Conservation (phyloP, 2,888 invertebrate species). For the Drosophila ezoana region DNA sequence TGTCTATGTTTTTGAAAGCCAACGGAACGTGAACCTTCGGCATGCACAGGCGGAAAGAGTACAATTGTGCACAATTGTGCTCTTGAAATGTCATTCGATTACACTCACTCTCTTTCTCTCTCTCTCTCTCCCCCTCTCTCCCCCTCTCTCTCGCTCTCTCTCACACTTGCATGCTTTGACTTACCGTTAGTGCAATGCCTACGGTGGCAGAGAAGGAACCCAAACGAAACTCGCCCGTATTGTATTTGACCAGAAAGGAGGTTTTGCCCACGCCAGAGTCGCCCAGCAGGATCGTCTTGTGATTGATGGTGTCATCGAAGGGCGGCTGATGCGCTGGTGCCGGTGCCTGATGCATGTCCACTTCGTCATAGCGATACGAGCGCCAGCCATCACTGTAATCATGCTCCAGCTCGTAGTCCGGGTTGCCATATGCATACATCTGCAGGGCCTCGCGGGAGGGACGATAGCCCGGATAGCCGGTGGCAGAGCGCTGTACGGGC, state of each 20-base stretch:
- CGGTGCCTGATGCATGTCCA: conserved; percentile 76
- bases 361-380: conserved; percentile 84
- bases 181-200: conserved; percentile 97
- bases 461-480: conserved; percentile 92
- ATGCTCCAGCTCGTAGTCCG: conserved; percentile 73
- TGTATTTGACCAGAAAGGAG: conserved; percentile 95
- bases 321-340: conserved; percentile 64
- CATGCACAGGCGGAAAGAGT: conserved; percentile 21
- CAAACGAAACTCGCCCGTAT: conserved; percentile 95
- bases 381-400: conserved; percentile 83
- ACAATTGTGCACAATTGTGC: not conserved
- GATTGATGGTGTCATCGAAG: conserved; percentile 87
- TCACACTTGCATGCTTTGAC: conserved; percentile 80
- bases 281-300: conserved; percentile 96
- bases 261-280: conserved; percentile 98
- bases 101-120: no score
- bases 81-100: conserved; percentile 4
- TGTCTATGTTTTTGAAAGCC: conserved; percentile 14
- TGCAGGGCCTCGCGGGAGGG: conserved; percentile 90
- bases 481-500: conserved; percentile 86
- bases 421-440: conserved; percentile 84
- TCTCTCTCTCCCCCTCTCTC: not conserved
- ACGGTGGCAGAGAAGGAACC: conserved; percentile 97
- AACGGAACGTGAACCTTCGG: conserved; percentile 16
- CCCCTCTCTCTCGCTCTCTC: not conserved